Evolutionary conservation across 2,113 vertebrate genomes (phyloP).

Genomic region (Abramis brama): DNA sequence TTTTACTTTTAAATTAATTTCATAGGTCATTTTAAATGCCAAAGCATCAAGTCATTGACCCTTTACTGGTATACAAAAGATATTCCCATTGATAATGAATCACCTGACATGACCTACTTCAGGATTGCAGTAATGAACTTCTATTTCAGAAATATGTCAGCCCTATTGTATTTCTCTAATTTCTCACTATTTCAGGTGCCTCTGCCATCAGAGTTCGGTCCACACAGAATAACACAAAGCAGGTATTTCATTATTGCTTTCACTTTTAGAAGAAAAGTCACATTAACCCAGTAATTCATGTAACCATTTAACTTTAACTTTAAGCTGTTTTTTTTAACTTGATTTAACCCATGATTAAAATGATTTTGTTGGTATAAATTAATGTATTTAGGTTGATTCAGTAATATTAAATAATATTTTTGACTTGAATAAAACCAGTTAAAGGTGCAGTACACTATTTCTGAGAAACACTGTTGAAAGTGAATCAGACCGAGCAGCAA

Average conservation of each 20-base stretch:
- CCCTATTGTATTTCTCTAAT: not conserved
- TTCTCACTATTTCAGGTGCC: conserved; percentile 51
- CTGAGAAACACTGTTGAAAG: no score
- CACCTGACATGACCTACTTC: conserved; percentile 1
- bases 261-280: not conserved
- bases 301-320: not conserved
- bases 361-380: no score
- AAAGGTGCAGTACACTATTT: no score
- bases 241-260: conserved; percentile 58
- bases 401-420: no score
- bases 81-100: not conserved
- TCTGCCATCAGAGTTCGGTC: conserved; percentile 56
- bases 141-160: not conserved
- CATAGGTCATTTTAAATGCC: not conserved
- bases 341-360: no score
- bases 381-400: no score
- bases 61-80: not conserved
- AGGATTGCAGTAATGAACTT: not conserved
- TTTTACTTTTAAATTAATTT: not conserved
- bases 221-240: conserved; percentile 70
- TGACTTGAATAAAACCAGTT: no score
- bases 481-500: no score
- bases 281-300: not conserved
- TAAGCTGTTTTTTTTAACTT: no score
- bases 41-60: not conserved